phyloP scores from a whole-genome alignment of 2,797 vertebrate species.

The Varecia variegata region DNA sequence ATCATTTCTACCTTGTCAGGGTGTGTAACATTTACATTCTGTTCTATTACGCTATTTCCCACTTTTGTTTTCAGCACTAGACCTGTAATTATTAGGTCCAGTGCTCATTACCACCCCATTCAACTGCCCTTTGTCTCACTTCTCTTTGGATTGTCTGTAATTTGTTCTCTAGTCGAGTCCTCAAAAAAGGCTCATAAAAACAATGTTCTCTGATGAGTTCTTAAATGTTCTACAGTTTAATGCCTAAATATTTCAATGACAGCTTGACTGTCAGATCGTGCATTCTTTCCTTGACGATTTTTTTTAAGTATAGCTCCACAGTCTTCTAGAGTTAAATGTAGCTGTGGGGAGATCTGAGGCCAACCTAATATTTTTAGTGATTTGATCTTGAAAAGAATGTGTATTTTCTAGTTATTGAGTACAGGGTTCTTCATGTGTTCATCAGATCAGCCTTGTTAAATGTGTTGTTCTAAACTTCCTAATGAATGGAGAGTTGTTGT shows the following conservation, averaged over 20 bases:
- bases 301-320: neutral
- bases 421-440: neutral
- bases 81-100: neutral
- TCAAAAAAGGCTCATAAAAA: neutral
- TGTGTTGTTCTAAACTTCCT: neutral
- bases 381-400: neutral
- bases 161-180: neutral
- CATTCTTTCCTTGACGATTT: slow-evolving; percentile 1
- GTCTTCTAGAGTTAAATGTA: neutral
- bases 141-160: neutral
- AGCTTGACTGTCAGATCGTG: neutral
- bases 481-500: neutral
- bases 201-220: neutral
- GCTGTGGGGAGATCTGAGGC: neutral
- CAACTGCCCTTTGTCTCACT: neutral
- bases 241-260: neutral
- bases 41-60: neutral
- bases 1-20: neutral
- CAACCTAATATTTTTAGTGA: slow-evolving; percentile 2
- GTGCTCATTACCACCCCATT: neutral
- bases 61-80: neutral
- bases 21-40: neutral
- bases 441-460: neutral
- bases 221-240: neutral
- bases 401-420: neutral